Percentiles rank a stretch among this genome's conserved stretches.
Conservation (phyloP, 1,140 invertebrate species). For the Drosophila mauritiana region DNA sequence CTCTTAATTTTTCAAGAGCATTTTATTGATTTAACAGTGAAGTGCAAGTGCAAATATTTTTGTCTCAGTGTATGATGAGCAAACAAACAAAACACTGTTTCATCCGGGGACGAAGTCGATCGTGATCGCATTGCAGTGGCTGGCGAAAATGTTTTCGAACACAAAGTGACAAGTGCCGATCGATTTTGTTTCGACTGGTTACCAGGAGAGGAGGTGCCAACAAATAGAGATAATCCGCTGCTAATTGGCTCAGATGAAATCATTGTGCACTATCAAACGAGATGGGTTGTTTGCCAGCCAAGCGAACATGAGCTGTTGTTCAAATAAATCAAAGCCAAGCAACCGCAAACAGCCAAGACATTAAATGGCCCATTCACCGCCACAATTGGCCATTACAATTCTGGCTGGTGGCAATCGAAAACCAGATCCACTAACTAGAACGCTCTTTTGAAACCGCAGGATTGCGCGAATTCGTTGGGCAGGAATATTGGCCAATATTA, state of each 20-base stretch:
- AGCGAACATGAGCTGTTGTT: neutral
- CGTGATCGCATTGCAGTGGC: constrained; percentile 36
- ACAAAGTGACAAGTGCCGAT: constrained; percentile 25
- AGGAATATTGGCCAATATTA: constrained; percentile 42
- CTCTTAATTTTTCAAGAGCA: too few relatives aligned
- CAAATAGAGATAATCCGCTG: constrained; percentile 11
- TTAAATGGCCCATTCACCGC: constrained; percentile 16
- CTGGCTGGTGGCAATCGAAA: neutral
- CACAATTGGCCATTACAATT: constrained; percentile 13
- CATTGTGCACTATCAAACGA: constrained; percentile 12
- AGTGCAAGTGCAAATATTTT: neutral
- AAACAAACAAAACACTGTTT: neutral
- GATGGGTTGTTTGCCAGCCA: neutral
- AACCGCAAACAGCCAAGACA: neutral
- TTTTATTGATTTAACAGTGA: too few relatives aligned
- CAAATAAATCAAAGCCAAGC: constrained; percentile 2
- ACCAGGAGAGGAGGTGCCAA: neutral
- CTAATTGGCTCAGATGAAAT: constrained; percentile 53
- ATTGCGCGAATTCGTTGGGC: constrained; percentile 27
- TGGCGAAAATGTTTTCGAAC: constrained; percentile 27
- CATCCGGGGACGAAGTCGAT: constrained; percentile 19
- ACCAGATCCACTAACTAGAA: constrained; percentile 41
- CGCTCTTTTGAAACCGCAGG: constrained; percentile 34
- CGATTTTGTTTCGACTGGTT: constrained; percentile 17
- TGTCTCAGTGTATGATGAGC: constrained; percentile 3